Evolutionary conservation across 1,140 invertebrate genomes (phyloP), one percentile per base, ranked within the genome.

Genomic region (Telenomus remus): DNA sequence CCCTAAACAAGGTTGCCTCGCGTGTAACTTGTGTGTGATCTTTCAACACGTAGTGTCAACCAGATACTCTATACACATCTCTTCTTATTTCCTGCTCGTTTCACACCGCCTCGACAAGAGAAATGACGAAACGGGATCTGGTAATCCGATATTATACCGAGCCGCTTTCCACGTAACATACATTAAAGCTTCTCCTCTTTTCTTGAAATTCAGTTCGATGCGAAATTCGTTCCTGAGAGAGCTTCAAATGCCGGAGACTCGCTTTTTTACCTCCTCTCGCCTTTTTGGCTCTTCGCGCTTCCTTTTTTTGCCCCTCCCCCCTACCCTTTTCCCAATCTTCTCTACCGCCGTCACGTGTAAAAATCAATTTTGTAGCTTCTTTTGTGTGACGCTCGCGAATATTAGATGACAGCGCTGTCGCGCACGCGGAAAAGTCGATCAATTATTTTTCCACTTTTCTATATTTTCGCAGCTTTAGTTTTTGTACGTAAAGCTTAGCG

Each of bases 101-200:
- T 9, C 37, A 39, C 37, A 39, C n/a, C 8, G 4, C 14, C 15
- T 19, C 27, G 43, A 57, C 48, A 43, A 66, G 64, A 63, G 63
- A 63, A 64, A 64, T 51, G 55, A 51, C 63, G 64, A 70, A 60
- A 75, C 35, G 68, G 66, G 46, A 79, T 73, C 59, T 55, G 59
- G 81, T 84, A 85, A 85, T 85, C 81, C 80, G 84, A 85, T 84
- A 85, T 86, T 84, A 44, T 44, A 82, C 83, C 66, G 51, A 78
- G 68, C 78, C 75, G 79, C 79, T 79, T 78, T 81, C 59, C 65
- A 59, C 56, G 54, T 68, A 60, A 77, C 70, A 75, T 77, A 68
- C 73, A 80, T 80, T 76, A 78, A 72, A 80, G 73, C 63, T 27
- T 27, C 19, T 76, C 66, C 66, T 78, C 54, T 72, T 76, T 59